Base-by-base conservation (phyloP, 2,797 vertebrate genomes). In the Spea hammondii region DNA sequence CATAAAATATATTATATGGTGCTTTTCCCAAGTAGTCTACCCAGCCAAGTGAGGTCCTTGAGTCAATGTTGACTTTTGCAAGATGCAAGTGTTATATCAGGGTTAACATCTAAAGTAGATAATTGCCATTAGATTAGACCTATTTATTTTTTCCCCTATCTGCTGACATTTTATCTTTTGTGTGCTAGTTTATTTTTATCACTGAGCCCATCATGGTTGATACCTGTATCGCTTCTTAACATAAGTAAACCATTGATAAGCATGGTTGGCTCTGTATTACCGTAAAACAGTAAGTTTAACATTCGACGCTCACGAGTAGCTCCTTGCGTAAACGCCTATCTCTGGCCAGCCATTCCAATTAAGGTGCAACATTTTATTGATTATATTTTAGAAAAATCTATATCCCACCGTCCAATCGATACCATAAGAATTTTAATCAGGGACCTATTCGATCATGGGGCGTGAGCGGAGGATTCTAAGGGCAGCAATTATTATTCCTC, bases 361-460 rank as follows among this genome's bases (percentile, higher is more conserved):
- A 62, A 62, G 32, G 32, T 17, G 32, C 6, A 62, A 62, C 59
- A 62, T n/a, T 7, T 12, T 2, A 62, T 32, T 62, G 59, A 62
- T 32, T 17, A 62, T 17, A 62, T 62, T 62, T 17, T 32, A 32
- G 59, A 62, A 62, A 62, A 62, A 62, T 62, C 59, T 17, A 62
- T 62, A 62, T 86, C 87, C 85, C 85, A 86, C 88, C 85, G 87
- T 84, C 85, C 59, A 62, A 32, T 62, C 59, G 4, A 32, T 62
- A 62, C 14, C 59, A 17, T 6, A 62, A 17, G 59, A 4, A 12
- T 32, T 62, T 62, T 32, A n/a, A 62, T 32, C 59, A 17, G 59
- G 59, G 59, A 62, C 59, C 12, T 62, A 6, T 17, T 17, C 9
- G 59, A 9, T 13, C 5, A 57, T 2, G 55, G 9, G 1, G 12